Evolutionary conservation across 2,888 invertebrate genomes (phyloP).

Genomic region (Elmis aenea): DNA sequence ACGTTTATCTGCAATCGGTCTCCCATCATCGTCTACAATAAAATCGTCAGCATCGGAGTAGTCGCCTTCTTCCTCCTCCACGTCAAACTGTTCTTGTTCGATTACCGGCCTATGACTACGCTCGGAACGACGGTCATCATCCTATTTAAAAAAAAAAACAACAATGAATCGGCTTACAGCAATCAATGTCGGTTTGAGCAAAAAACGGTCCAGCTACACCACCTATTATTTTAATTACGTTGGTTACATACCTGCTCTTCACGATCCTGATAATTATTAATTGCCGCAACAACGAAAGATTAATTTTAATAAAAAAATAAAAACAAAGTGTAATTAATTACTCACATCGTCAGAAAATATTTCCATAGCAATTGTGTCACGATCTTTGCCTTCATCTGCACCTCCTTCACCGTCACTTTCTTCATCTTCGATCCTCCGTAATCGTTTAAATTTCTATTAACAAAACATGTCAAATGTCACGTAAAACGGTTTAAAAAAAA

Average conservation of each 20-base stretch:
- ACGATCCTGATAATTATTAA: conserved; percentile 29
- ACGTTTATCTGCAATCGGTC: conserved; percentile 77
- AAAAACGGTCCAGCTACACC: too few species aligned
- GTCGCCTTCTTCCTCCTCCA: conserved; percentile 73
- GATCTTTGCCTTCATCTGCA: conserved; percentile 71
- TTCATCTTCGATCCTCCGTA: conserved; percentile 79
- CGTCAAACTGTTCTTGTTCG: conserved; percentile 65
- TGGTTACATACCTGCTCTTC: conserved; percentile 33
- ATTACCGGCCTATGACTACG: conserved; percentile 57
- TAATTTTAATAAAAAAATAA: conserved; percentile 6
- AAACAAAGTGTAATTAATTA: conserved; percentile 22
- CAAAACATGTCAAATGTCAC: conserved; percentile 18
- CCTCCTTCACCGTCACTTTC: conserved; percentile 86
- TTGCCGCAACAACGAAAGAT: conserved; percentile 1
- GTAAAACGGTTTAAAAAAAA: conserved; percentile 3
- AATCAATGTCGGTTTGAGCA: too few species aligned
- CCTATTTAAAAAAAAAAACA: conserved; percentile 50
- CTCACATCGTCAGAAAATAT: conserved; percentile 83
- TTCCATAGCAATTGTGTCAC: conserved; percentile 86
- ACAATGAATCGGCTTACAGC: too few species aligned
- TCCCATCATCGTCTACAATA: conserved; percentile 93
- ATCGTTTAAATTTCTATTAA: conserved; percentile 78
- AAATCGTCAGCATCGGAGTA: conserved; percentile 92
- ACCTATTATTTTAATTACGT: too few species aligned
- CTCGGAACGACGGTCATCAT: conserved; percentile 74